Evolutionary conservation across 2,797 vertebrate genomes (phyloP).

Genomic region (Neopelma chrysocephalum): DNA sequence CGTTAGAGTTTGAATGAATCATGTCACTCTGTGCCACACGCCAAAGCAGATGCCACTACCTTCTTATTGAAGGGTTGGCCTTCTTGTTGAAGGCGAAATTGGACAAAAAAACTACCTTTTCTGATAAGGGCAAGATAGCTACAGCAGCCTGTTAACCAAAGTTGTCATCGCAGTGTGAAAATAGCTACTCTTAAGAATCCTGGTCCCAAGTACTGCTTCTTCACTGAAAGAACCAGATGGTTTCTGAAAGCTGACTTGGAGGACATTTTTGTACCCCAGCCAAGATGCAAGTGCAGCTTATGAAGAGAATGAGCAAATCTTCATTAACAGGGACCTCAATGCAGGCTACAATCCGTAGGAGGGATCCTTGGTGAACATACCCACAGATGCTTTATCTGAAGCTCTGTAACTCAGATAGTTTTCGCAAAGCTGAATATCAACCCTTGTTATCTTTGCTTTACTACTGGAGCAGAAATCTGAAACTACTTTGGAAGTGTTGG

Average conservation of each 20-base stretch:
- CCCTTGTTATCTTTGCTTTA: not conserved
- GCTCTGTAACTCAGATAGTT: not conserved
- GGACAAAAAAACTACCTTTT: not conserved
- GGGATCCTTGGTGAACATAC: not conserved
- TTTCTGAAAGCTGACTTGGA: not conserved
- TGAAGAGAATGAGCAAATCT: accelerated
- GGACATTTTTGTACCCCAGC: constrained; percentile 9
- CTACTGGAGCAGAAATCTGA: not conserved
- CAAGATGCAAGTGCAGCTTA: not conserved
- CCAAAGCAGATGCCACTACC: not conserved
- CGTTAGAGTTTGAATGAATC: not conserved
- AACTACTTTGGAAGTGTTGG: not conserved
- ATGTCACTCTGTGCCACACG: not conserved
- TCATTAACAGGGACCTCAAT: not conserved
- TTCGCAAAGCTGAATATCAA: not conserved
- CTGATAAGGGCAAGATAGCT: not conserved
- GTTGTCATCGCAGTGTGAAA: not conserved
- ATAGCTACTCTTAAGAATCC: not conserved
- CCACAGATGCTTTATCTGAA: not conserved
- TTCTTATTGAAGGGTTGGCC: not conserved
- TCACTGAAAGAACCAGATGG: constrained; percentile 25
- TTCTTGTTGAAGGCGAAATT: not conserved
- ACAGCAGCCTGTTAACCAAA: not conserved
- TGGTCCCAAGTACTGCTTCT: not conserved
- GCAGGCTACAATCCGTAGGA: not conserved